These are phyloP conservation scores for Buathra laborator DNA, from an alignment of 2,888 invertebrate genomes.

Conservation along the genomic window DNA sequence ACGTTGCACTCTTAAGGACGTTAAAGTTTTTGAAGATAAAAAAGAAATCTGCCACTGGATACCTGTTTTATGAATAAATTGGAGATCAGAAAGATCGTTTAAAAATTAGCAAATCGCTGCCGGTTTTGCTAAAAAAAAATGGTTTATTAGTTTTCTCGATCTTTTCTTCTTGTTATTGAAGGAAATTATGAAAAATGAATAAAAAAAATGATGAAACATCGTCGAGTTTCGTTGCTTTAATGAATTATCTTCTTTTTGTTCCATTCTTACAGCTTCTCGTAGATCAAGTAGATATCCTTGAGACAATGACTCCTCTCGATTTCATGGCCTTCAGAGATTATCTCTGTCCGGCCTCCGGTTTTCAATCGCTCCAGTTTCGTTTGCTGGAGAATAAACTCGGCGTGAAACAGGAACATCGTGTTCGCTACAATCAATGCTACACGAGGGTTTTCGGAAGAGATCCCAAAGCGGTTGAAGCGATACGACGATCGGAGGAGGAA, in stretches of 20 bases:
- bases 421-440: slow-evolving; percentile 97
- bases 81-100: too few relatives aligned
- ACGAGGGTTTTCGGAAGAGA: slow-evolving; percentile 94
- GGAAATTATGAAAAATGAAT: not conserved
- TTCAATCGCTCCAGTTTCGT: slow-evolving; percentile 98
- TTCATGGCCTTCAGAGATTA: slow-evolving; percentile 99
- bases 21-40: not conserved
- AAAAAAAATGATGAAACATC: not conserved
- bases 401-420: slow-evolving; percentile 93
- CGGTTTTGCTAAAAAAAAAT: too few relatives aligned
- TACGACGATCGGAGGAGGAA: slow-evolving; percentile 91
- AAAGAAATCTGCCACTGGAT: not conserved
- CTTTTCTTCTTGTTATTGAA: too few relatives aligned
- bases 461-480: slow-evolving; percentile 87
- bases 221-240: not conserved
- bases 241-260: not conserved
- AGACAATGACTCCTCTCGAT: slow-evolving; percentile 99
- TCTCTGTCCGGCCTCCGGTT: slow-evolving; percentile 98
- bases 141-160: too few relatives aligned
- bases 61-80: not conserved
- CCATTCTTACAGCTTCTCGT: slow-evolving; percentile 91
- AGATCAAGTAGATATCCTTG: slow-evolving; percentile 98
- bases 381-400: slow-evolving; percentile 97
- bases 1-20: not conserved
- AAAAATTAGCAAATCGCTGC: too few relatives aligned